phyloP scores from a whole-genome alignment of 2,888 invertebrate species.

The Nemurella pictetii region DNA sequence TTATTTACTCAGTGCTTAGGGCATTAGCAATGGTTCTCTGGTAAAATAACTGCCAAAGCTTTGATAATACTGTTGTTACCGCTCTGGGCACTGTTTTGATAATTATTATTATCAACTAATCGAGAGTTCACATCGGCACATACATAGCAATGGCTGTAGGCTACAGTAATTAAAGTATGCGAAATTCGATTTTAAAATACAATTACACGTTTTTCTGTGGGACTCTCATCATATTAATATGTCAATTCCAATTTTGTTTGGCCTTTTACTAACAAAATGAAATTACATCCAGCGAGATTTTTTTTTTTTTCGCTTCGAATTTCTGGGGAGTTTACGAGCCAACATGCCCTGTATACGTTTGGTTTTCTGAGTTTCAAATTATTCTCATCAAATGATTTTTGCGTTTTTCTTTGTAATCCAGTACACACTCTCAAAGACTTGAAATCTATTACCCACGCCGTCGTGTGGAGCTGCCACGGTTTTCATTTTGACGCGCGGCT shows the following conservation, averaged over 20 bases:
- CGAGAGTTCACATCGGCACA: conserved; percentile 20
- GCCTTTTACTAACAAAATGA: background rate
- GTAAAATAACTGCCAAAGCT: conserved; percentile 10
- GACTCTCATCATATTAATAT: background rate
- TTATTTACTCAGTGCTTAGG: background rate
- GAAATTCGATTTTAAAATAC: conserved; percentile 27
- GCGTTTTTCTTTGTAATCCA: background rate
- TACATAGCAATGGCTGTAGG: background rate
- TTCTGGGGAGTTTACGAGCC: background rate
- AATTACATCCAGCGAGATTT: background rate
- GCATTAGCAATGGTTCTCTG: background rate
- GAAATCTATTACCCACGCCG: conserved; percentile 4
- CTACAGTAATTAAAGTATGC: conserved; percentile 3
- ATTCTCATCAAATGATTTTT: background rate
- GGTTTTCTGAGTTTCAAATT: background rate
- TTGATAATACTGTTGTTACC: conserved; percentile 19
- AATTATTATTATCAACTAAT: conserved; percentile 36
- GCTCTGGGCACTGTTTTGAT: background rate
- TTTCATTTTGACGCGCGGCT: conserved; percentile 8
- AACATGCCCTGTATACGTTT: background rate
- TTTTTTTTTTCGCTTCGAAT: background rate
- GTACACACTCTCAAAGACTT: background rate
- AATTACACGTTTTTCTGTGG: conserved; percentile 18
- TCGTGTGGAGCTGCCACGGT: background rate
- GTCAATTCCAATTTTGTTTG: conserved; percentile 24